Evolutionary conservation across 92 coral and sea anemone genomes (phyloP).

Genomic region (Pocillopora meandrina): DNA sequence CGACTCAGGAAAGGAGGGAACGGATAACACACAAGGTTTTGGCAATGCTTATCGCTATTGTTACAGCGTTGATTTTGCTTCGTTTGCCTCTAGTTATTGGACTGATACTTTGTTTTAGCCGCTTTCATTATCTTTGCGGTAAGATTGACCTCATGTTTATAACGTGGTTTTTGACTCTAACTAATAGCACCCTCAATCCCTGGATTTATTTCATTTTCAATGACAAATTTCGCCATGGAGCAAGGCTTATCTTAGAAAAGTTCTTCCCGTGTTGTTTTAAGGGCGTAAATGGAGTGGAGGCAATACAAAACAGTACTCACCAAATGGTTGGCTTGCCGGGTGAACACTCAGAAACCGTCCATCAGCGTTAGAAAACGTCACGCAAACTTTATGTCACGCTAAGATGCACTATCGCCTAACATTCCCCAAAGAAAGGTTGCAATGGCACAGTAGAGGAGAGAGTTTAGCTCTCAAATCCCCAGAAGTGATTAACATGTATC

Average conservation of each 20-base stretch:
- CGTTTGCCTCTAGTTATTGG: constrained; percentile 65
- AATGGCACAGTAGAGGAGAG: no score
- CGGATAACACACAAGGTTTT: constrained; percentile 60
- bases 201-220: constrained; percentile 60
- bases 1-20: constrained; percentile 52
- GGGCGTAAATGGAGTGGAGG: constrained; percentile 4
- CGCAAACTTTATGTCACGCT: no score
- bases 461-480: no score
- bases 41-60: constrained; percentile 61
- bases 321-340: not conserved
- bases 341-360: not conserved
- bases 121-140: not conserved
- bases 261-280: constrained; percentile 27
- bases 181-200: constrained; percentile 59
- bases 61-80: constrained; percentile 49
- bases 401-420: no score
- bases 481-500: no score
- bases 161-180: constrained; percentile 32
- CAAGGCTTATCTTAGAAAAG: constrained; percentile 22
- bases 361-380: not conserved
- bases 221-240: constrained; percentile 51
- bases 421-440: no score
- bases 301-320: not conserved
- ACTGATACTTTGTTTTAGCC: not conserved
- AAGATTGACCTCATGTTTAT: not conserved